Evolutionary conservation across 1,140 invertebrate species (phyloP).

Genomic region (Spodoptera frugiperda): DNA sequence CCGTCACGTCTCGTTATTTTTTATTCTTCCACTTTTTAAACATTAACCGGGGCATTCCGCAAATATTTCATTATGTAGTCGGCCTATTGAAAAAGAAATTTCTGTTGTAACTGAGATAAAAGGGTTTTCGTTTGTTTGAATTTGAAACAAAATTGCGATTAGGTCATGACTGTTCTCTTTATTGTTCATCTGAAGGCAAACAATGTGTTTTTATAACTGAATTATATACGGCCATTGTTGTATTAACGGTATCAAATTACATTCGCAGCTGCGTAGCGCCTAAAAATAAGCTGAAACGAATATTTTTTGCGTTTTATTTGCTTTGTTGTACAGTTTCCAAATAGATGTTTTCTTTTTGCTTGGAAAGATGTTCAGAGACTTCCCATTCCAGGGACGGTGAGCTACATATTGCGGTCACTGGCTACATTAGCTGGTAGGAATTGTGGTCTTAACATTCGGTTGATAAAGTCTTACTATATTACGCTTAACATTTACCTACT

Average conservation of each 20-base stretch:
- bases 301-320: conserved; percentile 21
- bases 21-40: conserved; percentile 62
- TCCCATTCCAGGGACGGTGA: neutral
- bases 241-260: conserved; percentile 39
- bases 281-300: conserved; percentile 32
- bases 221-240: conserved; percentile 49
- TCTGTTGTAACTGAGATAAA: conserved; percentile 63
- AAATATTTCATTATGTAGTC: conserved; percentile 71
- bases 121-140: conserved; percentile 63
- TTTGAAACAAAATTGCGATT: conserved; percentile 61
- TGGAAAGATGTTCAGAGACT: neutral
- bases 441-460: too few relatives aligned
- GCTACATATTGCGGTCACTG: neutral
- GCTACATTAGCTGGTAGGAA: neutral
- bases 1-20: conserved; percentile 68
- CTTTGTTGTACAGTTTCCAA: neutral
- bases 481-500: too few relatives aligned
- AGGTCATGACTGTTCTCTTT: conserved; percentile 59
- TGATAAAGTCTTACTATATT: too few relatives aligned
- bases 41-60: conserved; percentile 64
- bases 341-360: neutral
- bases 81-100: conserved; percentile 65
- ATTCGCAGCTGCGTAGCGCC: conserved; percentile 27
- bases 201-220: conserved; percentile 55
- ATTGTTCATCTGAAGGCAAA: conserved; percentile 56